Percentiles rank a stretch among this genome's conserved stretches.
These are phyloP conservation scores for Polyploca ridens DNA, from an alignment of 2,888 invertebrate species.

Conservation along the genomic window DNA sequence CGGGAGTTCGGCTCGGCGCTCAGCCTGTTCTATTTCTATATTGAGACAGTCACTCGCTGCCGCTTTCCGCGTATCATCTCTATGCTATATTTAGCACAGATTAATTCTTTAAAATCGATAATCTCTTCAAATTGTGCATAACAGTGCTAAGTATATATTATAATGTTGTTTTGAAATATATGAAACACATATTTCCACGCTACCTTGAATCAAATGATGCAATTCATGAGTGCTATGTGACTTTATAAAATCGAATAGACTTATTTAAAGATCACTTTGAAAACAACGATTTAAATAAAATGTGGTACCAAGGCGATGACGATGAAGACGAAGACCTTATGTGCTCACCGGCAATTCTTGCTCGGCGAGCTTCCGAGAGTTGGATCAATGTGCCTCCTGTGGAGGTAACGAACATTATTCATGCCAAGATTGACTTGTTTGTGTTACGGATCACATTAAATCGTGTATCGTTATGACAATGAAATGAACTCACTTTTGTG, in stretches of 20 bases:
- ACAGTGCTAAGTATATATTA: not conserved
- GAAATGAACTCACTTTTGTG: too few relatives aligned
- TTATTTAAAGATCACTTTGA: not conserved
- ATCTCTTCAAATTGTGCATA: not conserved
- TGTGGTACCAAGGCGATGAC: slow-evolving; percentile 92
- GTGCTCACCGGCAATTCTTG: slow-evolving; percentile 94
- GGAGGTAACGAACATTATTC: slow-evolving; percentile 85
- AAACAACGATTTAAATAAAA: slow-evolving; percentile 53
- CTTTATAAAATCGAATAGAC: slow-evolving; percentile 10
- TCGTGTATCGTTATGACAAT: too few relatives aligned
- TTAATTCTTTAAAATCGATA: slow-evolving; percentile 26
- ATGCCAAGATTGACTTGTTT: not conserved
- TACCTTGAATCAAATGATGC: not conserved
- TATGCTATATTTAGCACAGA: slow-evolving; percentile 68
- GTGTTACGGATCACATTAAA: too few relatives aligned
- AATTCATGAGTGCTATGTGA: slow-evolving; percentile 18
- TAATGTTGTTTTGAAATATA: not conserved
- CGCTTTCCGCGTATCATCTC: slow-evolving; percentile 79
- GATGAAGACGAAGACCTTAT: slow-evolving; percentile 94
- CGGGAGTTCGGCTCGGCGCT: slow-evolving; percentile 39
- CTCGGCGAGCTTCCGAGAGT: slow-evolving; percentile 93
- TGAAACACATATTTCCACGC: not conserved
- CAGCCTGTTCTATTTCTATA: slow-evolving; percentile 84
- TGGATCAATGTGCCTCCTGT: slow-evolving; percentile 95
- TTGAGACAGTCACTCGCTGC: slow-evolving; percentile 81